Evolutionary conservation across 2,888 invertebrate species (phyloP), one percentile per base, ranked within the genome.

Genomic region (Exocentrus adspersus): DNA sequence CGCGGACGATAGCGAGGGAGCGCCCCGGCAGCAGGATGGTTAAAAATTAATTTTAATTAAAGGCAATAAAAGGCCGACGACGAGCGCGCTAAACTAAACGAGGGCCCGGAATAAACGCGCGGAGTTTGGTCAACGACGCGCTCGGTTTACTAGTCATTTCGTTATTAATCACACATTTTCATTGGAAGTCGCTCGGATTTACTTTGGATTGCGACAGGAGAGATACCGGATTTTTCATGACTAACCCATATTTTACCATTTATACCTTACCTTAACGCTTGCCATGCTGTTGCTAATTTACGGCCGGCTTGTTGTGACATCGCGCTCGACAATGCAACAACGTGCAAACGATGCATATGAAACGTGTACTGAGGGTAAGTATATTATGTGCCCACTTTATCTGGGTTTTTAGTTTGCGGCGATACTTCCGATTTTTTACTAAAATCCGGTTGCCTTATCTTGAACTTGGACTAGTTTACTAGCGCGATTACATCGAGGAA

Each of bases 1-100:
- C 59, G 58, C 51, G 60, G 62, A 48, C 20, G 51, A 56, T 37
- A 32, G 46, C 53, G 61, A 68, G 68, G 72, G 71, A 66, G 61
- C 67, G 64, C 62, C 73, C 68, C 70, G 64, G 65, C 72, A 71
- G 76, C 81, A 81, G 81, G 81, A 81, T 81, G 80, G 80, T 79
- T 78, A 75, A 80, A 80, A 81, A 81, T 81, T 81, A 80, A 76
- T 78, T 77, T 80, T 80, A 81, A 81, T 81, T 80, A 78, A 75
- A 72, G 70, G 73, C 77, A 81, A 81, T 80, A 73, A 75, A 73
- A 72, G 71, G 56, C 63, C 53, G 51, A 62, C n/a, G n/a, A n/a
- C n/a, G n/a, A n/a, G n/a, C n/a, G 64, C 61, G 66, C 61, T 53
- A 51, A 50, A 64, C 68, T 54, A 60, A 66, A 69, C 69, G 66